Base-by-base conservation (phyloP, 2,888 invertebrate species). In the Apamea anceps region DNA sequence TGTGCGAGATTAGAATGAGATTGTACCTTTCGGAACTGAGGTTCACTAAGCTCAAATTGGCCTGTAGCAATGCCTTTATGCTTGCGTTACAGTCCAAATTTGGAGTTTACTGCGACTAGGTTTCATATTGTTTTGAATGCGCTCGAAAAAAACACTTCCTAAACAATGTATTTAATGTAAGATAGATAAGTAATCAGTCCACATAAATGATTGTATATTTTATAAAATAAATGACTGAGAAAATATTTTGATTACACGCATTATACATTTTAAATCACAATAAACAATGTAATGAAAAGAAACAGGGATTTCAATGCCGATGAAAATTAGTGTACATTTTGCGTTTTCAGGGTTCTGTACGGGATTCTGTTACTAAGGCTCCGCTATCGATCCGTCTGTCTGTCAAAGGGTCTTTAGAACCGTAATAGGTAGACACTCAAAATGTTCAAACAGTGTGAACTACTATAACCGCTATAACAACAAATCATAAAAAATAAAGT, bases 161-260 rank as follows among this genome's bases (percentile, higher is more conserved):
- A 72, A 21, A 85, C 25, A 10, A 72, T 70, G n/a, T 82, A 75
- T 21, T 80, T 54, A 74, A 63, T 48, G 60, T 76, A 66, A 85
- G 25, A 45, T 65, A 60, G 42, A 45, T 18, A 77, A n/a, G 72
- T 85, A 82, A 73, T 45, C 45, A 80, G 85, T 87, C 88, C 81
- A 86, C 80, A 80, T 80, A 78, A 79, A 82, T 77, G 32, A 77
- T 83, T 85, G 86, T 83, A 77, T 75, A 72, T 75, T 78, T 75
- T 77, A 76, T 77, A 79, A 13, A 85, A 60, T 80, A 75, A 87
- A 77, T 60, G 78, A 85, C 86, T 85, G 83, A 82, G 28, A 76
- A 81, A 80, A 83, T 77, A 77, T 77, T 83, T 80, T 77, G 63
- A 73, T 60, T 45, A 77, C 54, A 75, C 18, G 28, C 51, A 51